Evolutionary conservation across 2,797 vertebrate species (phyloP).

Genomic region (Siniperca undulata): DNA sequence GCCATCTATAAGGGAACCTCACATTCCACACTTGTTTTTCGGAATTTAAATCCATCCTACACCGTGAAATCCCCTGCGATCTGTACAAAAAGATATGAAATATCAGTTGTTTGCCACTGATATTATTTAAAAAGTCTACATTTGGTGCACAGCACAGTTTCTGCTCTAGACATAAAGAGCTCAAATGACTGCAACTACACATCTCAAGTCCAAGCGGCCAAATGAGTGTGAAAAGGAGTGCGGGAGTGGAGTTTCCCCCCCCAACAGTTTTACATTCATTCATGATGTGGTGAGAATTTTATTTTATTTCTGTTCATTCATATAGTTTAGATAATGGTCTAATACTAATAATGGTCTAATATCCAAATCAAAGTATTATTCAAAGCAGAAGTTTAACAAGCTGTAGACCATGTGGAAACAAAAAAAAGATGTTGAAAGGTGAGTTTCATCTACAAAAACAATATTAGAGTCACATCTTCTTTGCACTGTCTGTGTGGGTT

Average conservation of each 20-base stretch:
- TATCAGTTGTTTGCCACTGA: slow-evolving; percentile 7
- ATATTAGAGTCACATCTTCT: neutral
- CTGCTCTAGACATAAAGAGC: neutral
- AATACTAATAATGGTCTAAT: neutral
- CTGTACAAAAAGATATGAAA: neutral
- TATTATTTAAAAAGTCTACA: neutral
- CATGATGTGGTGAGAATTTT: neutral
- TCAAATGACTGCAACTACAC: slow-evolving; percentile 5
- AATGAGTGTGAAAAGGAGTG: neutral
- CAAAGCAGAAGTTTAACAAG: neutral
- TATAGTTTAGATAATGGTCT: too few species aligned
- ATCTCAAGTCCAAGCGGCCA: slow-evolving; percentile 12
- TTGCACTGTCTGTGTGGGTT: neutral
- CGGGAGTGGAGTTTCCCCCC: too few species aligned
- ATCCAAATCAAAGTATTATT: neutral
- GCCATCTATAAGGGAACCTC: neutral
- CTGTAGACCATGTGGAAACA: neutral
- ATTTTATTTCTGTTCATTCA: neutral
- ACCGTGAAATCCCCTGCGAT: neutral
- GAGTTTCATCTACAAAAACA: neutral
- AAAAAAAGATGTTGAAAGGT: neutral
- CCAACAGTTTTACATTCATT: neutral
- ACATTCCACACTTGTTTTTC: slow-evolving; percentile 9
- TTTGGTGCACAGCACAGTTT: neutral
- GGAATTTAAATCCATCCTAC: neutral